Evolutionary conservation across 2,888 invertebrate genomes (phyloP).

Genomic region (Cyaniris semiargus): DNA sequence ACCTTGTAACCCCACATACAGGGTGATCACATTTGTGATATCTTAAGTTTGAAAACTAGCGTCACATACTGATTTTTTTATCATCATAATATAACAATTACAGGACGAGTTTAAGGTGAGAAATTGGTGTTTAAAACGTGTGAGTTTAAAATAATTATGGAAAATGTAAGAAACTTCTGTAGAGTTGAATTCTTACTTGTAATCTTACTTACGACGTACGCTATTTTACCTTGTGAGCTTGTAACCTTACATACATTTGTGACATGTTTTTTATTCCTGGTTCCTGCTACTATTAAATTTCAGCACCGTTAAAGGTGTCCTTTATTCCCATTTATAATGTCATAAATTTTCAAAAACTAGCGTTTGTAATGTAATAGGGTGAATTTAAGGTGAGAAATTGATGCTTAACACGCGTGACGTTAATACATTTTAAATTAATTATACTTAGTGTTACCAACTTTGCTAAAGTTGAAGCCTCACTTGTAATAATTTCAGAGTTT

Average conservation of each 20-base stretch:
- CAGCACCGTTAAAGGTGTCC: too few relatives aligned
- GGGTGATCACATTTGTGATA: constrained; percentile 45
- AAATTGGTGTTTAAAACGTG: neutral
- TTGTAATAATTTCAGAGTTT: too few relatives aligned
- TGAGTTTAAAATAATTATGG: neutral
- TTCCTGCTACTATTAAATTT: too few relatives aligned
- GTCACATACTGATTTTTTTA: too few relatives aligned
- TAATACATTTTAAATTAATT: neutral
- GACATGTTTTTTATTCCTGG: too few relatives aligned
- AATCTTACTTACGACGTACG: too few relatives aligned
- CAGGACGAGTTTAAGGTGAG: neutral
- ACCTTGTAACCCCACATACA: constrained; percentile 57
- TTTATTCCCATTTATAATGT: neutral
- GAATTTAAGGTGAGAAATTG: neutral
- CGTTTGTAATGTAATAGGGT: neutral
- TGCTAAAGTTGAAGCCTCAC: too few relatives aligned
- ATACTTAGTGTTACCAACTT: neutral
- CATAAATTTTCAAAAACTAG: constrained; percentile 22
- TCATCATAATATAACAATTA: neutral
- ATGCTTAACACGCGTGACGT: neutral
- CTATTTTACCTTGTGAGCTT: neutral
- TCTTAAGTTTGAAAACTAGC: neutral
- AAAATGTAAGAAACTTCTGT: too few relatives aligned
- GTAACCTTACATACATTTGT: neutral
- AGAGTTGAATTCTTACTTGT: too few relatives aligned